These are phyloP conservation scores for Gobio occitaniae DNA, from an alignment of 2,797 vertebrate species.

Conservation along the genomic window DNA sequence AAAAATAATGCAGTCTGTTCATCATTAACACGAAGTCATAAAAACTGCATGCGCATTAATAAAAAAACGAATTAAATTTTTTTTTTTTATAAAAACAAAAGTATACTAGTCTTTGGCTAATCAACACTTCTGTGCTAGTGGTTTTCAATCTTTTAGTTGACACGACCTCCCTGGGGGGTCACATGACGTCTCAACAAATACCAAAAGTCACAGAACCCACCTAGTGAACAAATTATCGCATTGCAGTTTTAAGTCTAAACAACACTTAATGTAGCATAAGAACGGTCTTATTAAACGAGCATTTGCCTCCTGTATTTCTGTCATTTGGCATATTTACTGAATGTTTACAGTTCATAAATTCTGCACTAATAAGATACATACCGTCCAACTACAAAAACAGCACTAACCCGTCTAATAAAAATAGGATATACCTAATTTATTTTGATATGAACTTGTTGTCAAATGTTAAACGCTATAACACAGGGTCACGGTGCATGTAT, in stretches of 20 bases:
- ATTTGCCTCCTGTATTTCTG: neutral
- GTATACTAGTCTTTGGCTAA: neutral
- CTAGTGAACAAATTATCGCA: neutral
- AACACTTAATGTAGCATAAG: neutral
- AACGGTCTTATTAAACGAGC: neutral
- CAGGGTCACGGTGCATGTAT: neutral
- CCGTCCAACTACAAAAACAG: neutral
- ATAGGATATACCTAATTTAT: too few relatives aligned
- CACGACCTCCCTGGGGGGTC: neutral
- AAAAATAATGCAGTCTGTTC: neutral
- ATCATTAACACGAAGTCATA: neutral
- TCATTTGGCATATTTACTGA: neutral
- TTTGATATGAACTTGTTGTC: neutral
- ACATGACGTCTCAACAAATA: neutral
- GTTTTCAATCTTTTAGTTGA: neutral
- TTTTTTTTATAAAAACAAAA: too few relatives aligned
- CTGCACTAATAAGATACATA: neutral
- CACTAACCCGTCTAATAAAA: neutral
- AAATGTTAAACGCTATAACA: neutral
- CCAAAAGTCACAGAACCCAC: neutral
- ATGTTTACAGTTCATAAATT: neutral
- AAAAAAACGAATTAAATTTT: neutral
- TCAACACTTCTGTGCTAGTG: neutral
- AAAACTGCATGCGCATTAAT: neutral
- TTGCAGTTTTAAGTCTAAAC: neutral